Base-by-base conservation (phyloP, 2,113 vertebrate genomes). In the Hippocampus abdominalis region DNA sequence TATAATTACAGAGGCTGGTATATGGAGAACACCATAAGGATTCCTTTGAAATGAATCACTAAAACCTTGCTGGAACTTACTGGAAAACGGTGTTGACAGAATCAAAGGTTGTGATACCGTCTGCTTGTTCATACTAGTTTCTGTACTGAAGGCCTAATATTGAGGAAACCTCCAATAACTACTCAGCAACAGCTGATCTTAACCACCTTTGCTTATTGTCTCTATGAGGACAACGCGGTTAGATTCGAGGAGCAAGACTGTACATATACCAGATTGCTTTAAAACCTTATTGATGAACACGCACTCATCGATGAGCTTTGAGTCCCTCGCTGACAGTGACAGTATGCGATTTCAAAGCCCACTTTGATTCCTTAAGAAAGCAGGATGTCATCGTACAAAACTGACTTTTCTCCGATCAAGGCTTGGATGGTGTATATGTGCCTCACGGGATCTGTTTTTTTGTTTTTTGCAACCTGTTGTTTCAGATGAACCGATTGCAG, bases 341-440 rank as follows among this genome's bases (percentile, higher is more conserved):
- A 59, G 64, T 62, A 68, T 82, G 82, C 82, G 62, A 77, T 73
- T 84, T 80, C 77, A 73, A 83, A 81, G 51, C 63, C 66, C 39
- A 66, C 69, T 80, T 87, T 76, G 36, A 73, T 71, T 79, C 59
- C 67, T 68, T 57, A 59, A 21, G 32, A 80, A 32, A 69, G 69
- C 73, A 13, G 80, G 67, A 39, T 64, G 56, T 57, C 75, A 16
- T 57, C 39, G 80, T 70, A 75, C 56, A 56, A 9, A 48, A 27
- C 5, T 27, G 68, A 29, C 59, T 39, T 66, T 72, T 65, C 53
- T 56, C 40, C 18, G 16, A 2, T 18, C 21, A 68, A 79, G 69
- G 69, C 62, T 51, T 32, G 29, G 70, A 64, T 79, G 75, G 70
- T 80, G 76, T 79, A 64, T 32, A 84, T 77, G 79, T 85, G 80